phyloP scores from a whole-genome alignment of 2,113 vertebrate species.

The Dicentrarchus labrax region DNA sequence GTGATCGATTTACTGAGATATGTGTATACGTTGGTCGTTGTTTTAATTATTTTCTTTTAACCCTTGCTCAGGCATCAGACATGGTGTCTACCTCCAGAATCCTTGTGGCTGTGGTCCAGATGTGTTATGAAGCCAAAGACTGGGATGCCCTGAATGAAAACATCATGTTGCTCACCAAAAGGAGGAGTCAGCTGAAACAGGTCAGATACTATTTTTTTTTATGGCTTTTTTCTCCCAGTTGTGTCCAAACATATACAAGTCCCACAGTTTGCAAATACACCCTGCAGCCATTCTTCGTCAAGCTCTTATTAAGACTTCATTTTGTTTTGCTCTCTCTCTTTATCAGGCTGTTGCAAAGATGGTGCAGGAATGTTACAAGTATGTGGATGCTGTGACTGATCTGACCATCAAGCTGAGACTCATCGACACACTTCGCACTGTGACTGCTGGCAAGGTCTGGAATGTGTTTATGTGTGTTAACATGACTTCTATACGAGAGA shows the following conservation, averaged over 20 bases:
- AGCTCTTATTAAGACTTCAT: not conserved
- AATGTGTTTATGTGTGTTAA: not conserved
- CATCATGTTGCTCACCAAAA: slow-evolving; percentile 96
- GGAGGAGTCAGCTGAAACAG: slow-evolving; percentile 98
- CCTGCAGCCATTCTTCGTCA: too few relatives aligned
- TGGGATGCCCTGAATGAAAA: slow-evolving; percentile 99
- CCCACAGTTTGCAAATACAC: not conserved
- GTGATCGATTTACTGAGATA: not conserved
- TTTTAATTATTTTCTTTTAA: slow-evolving; percentile 5
- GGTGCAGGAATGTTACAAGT: slow-evolving; percentile 98
- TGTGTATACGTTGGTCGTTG: not conserved
- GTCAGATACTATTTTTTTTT: slow-evolving; percentile 71
- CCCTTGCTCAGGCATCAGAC: slow-evolving; percentile 91
- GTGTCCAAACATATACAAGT: not conserved
- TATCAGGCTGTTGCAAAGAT: slow-evolving; percentile 97
- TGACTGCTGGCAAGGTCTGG: slow-evolving; percentile 96
- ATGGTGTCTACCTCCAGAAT: slow-evolving; percentile 98
- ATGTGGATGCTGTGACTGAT: slow-evolving; percentile 93
- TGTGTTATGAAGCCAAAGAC: slow-evolving; percentile 97
- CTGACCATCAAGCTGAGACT: slow-evolving; percentile 93
- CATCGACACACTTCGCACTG: slow-evolving; percentile 96
- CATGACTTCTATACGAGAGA: not conserved
- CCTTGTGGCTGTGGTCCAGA: slow-evolving; percentile 96
- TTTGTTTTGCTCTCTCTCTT: slow-evolving; percentile 37
- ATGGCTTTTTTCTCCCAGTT: not conserved